Base-by-base conservation (phyloP, 2,888 invertebrate species). In the Himalopsyche japonica region DNA sequence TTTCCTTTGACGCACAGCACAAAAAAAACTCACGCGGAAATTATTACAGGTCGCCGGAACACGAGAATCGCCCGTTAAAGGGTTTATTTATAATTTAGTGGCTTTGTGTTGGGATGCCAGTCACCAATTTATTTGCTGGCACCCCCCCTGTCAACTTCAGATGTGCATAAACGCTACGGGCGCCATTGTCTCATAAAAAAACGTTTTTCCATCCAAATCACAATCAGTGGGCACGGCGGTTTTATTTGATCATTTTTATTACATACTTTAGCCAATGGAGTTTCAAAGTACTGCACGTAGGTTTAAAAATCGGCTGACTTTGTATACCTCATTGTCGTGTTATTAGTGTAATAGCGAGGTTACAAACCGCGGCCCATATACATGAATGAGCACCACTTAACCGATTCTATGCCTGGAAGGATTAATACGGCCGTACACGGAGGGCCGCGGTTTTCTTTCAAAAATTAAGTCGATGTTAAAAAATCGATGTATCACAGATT, bases 91-190 rank as follows among this genome's bases (percentile, higher is more conserved):
- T 82, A 57, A 82, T 82, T 82, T 70, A 78, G 34, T 32, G 30
- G 78, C 64, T 82, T 79, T 57, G 77, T 79, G 30, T 34, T 30
- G 70, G 57, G 57, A 43, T 49, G 84, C 57, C 84, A 84, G 81
- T 83, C 84, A 57, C 34, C 84, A 78, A 81, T 81, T 77, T 81
- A 84, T 84, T 83, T 48, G 84, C 49, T 43, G 76, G 43, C 43
- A 43, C 37, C 79, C 47, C n/a, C 78, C 81, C 76, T 81, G 84
- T 84, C 81, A 49, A 12, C 70, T 18, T 24, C 84, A 84, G 81
- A 81, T 76, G 57, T 24, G 20, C 24, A 57, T 24, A 57, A 57
- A 57, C n/a, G 57, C 57, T 24, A n/a, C 7, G 57, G 57, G 57
- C 57, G 57, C 57, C 20, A 57, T 57, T 57, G 57, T 57, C 57